Evolutionary conservation across 2,113 vertebrate species (phyloP), one percentile per base, ranked within the genome.

Genomic region (Siphamia tubifer): DNA sequence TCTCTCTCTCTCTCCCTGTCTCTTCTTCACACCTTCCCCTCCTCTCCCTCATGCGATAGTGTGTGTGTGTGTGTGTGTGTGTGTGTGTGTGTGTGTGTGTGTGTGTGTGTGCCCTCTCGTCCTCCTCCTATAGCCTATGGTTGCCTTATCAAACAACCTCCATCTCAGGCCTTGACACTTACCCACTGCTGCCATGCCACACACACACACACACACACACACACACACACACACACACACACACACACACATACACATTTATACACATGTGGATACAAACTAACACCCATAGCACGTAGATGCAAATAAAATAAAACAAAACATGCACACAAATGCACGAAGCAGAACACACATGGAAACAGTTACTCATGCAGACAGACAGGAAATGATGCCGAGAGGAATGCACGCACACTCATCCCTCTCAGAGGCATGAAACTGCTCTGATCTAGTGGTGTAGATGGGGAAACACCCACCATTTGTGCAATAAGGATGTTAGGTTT

Each of bases 391-490:
- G 76, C 70, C 8, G 51, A 44, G 60, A 64, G 62, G 47, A 45
- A 64, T 67, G 61, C 40, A 42, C 5, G 10, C 39, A 25, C 20
- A 28, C 25, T 53, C 43, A 45, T 32, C 34, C 51, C 42, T 60
- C 74, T 78, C 63, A 69, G 70, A 66, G 62, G 70, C 75, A 64
- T 82, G 74, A 63, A 63, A 61, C 73, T 76, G 82, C 76, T 81
- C 51, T 72, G 76, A 82, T 75, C 75, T 78, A 20, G 54, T 57
- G 77, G 58, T 75, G 65, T 64, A 65, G 65, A 74, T 77, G 76
- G 79, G 87, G 84, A 87, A 88, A 89, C 84, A 88, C 84, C 87
- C 87, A 77, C 76, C 54, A 48, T 68, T 67, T 77, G 66, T 65
- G 71, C 63, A 52, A 55, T 43, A 61, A 66, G 34, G 43, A 53